Percentiles rank a stretch among this genome's conserved stretches.
phyloP scores from a whole-genome alignment of 2,797 vertebrate species.

The Molossus alvarezi region DNA sequence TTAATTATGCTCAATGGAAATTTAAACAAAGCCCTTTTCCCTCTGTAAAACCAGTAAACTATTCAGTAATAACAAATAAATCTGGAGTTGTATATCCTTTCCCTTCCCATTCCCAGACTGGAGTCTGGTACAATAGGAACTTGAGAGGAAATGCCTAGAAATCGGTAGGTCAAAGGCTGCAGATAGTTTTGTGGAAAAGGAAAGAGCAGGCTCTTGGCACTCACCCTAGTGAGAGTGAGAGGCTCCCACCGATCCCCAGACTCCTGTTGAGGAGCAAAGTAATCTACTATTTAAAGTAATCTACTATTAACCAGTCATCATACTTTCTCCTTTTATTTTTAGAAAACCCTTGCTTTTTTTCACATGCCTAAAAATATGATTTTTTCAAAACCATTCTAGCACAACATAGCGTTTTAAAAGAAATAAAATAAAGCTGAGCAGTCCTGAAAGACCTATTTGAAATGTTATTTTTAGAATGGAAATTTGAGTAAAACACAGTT shows the following conservation, averaged over 20 bases:
- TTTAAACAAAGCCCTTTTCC: constrained; percentile 92
- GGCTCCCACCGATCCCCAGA: constrained; percentile 69
- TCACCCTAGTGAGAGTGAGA: constrained; percentile 67
- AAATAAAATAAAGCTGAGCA: constrained; percentile 55
- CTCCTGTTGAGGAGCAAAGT: constrained; percentile 57
- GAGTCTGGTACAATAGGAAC: constrained; percentile 88
- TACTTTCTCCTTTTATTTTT: constrained; percentile 33
- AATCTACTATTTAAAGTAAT: constrained; percentile 23
- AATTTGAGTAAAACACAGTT: constrained; percentile 67
- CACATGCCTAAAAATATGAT: not conserved
- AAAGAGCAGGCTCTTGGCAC: constrained; percentile 84
- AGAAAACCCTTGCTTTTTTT: constrained; percentile 50
- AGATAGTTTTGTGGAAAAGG: constrained; percentile 87
- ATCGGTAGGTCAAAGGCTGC: constrained; percentile 91
- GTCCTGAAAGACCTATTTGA: constrained; percentile 70
- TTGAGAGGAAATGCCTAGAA: constrained; percentile 92
- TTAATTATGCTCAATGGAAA: constrained; percentile 92
- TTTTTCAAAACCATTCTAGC: constrained; percentile 2
- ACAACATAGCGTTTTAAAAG: constrained; percentile 62
- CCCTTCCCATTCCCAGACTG: constrained; percentile 86
- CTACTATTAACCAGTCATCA: not conserved
- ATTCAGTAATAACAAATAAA: constrained; percentile 92
- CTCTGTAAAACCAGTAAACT: constrained; percentile 91
- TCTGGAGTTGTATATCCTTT: constrained; percentile 87
- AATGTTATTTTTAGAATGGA: constrained; percentile 76